Evolutionary conservation across 2,113 vertebrate species (phyloP).

Genomic region (Eurypyga helias): DNA sequence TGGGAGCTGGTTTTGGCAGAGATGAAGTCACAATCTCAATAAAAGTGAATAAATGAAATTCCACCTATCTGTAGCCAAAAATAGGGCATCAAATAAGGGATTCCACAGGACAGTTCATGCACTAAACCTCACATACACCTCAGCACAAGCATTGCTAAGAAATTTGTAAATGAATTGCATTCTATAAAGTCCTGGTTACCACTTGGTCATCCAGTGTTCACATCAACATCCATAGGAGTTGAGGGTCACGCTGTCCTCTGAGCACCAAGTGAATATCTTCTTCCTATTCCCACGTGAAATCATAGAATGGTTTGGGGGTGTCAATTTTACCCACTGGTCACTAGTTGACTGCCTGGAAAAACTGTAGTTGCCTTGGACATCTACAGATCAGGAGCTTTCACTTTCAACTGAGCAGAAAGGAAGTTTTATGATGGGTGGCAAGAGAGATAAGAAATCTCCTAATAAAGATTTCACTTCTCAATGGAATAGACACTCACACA

Average conservation of each 20-base stretch:
- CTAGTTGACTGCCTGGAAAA: not conserved
- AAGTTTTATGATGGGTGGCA: constrained; percentile 6
- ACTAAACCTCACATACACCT: not conserved
- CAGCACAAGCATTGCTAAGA: not conserved
- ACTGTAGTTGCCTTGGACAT: not conserved
- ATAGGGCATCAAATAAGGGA: not conserved
- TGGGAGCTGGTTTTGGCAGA: not conserved
- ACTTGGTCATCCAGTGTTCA: not conserved
- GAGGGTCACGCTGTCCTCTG: not conserved
- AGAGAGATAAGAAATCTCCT: constrained; percentile 37
- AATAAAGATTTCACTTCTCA: constrained; percentile 32
- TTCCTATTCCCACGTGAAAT: not conserved
- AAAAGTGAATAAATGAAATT: not conserved
- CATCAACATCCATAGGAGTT: not conserved
- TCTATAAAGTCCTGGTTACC: not conserved
- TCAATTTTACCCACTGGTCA: not conserved
- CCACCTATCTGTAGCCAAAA: not conserved
- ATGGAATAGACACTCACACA: not conserved
- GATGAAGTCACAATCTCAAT: not conserved
- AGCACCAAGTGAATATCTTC: not conserved
- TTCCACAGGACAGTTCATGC: not conserved
- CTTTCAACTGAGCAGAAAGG: not conserved
- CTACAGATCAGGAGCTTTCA: not conserved
- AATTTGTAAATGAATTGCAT: not conserved
- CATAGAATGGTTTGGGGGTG: not conserved